A percentile compares a stretch with the other conserved stretches of the same genome.
Evolutionary conservation across 2,797 vertebrate genomes (phyloP).

Genomic region (Oreortyx pictus): DNA sequence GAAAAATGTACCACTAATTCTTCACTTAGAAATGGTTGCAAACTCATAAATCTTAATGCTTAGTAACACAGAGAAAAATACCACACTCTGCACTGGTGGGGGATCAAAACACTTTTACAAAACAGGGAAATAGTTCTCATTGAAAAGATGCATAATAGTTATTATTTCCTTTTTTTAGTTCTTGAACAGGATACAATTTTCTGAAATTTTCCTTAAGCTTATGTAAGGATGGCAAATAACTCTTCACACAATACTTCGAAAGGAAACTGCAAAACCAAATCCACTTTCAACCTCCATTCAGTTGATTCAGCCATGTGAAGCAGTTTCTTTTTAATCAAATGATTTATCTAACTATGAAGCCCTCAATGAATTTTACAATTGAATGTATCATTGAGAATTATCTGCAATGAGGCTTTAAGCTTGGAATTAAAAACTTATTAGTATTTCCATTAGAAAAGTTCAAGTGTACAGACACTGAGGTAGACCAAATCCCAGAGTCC

Average conservation of each 20-base stretch:
- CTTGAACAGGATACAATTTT: not conserved
- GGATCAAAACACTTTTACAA: not conserved
- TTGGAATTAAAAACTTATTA: slow-evolving; percentile 59
- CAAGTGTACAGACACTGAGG: slow-evolving; percentile 22
- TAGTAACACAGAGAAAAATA: not conserved
- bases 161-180: not conserved
- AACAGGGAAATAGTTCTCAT: not conserved
- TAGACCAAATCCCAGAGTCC: not conserved
- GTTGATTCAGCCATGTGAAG: not conserved
- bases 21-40: not conserved
- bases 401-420: slow-evolving; percentile 55
- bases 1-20: accelerated
- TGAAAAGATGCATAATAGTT: not conserved
- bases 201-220: not conserved
- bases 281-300: not conserved
- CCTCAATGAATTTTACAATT: slow-evolving; percentile 43
- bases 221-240: not conserved
- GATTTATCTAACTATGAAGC: slow-evolving; percentile 40
- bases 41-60: not conserved
- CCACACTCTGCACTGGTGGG: not conserved
- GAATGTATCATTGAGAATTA: slow-evolving; percentile 31
- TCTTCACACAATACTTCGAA: not conserved
- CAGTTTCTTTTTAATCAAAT: slow-evolving; percentile 45
- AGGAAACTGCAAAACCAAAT: not conserved
- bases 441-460: slow-evolving; percentile 50